Evolutionary conservation across 2,797 vertebrate species (phyloP).

Genomic region (Chiropotes sagulatus): DNA sequence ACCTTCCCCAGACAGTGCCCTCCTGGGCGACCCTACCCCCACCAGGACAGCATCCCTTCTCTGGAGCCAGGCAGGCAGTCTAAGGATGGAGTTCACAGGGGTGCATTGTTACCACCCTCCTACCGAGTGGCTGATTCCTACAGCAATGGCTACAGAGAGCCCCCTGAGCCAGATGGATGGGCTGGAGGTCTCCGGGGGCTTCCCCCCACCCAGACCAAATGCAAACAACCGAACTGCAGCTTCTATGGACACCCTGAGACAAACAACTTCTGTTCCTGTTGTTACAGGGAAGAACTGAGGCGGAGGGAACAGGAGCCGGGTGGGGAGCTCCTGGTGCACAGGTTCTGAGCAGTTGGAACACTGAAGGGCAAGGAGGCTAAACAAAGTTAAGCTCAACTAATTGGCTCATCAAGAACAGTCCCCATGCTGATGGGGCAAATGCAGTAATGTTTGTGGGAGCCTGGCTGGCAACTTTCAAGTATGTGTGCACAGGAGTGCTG

Average conservation of each 20-base stretch:
- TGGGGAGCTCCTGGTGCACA: slow-evolving; percentile 88
- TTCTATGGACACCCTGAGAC: slow-evolving; percentile 97
- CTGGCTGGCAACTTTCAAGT: slow-evolving; percentile 20
- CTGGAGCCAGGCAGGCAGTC: slow-evolving; percentile 64
- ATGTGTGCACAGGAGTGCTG: not conserved
- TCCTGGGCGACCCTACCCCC: slow-evolving; percentile 80
- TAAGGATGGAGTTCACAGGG: slow-evolving; percentile 69
- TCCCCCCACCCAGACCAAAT: slow-evolving; percentile 89
- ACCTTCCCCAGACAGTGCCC: slow-evolving; percentile 85
- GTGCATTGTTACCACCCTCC: slow-evolving; percentile 77
- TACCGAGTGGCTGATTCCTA: slow-evolving; percentile 79
- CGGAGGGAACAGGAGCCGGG: slow-evolving; percentile 88
- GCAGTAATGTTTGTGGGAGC: slow-evolving; percentile 38
- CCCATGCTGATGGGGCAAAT: not conserved
- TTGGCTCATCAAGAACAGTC: slow-evolving; percentile 20
- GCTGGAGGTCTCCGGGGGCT: slow-evolving; percentile 71
- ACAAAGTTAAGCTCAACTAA: slow-evolving; percentile 59
- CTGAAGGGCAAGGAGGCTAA: slow-evolving; percentile 42
- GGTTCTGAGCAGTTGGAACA: slow-evolving; percentile 88
- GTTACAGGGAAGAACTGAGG: slow-evolving; percentile 94
- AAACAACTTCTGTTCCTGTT: slow-evolving; percentile 97
- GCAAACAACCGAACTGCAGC: slow-evolving; percentile 94
- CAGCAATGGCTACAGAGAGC: slow-evolving; percentile 89
- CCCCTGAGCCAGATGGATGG: slow-evolving; percentile 78
- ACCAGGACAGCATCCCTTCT: slow-evolving; percentile 74